Base-by-base conservation (phyloP, 2,113 vertebrate genomes). In the Rhizomys pruinosus region DNA sequence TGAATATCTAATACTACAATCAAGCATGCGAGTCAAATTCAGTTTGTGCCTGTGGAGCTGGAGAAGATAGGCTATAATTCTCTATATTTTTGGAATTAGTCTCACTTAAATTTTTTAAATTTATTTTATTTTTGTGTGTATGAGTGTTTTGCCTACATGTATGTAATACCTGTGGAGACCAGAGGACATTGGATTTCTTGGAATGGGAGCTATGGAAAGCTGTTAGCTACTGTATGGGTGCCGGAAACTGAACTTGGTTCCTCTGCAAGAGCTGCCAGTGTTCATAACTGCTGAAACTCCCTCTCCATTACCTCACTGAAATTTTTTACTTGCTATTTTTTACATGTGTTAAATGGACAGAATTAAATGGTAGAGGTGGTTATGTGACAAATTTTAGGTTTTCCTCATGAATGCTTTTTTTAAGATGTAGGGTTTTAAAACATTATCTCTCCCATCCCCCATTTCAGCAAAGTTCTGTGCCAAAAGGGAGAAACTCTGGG, bases 351-450 rank as follows among this genome's bases (percentile, higher is more conserved):
- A 77, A 88, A 86, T 79, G 12, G 16, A 8, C 57, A 76, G 55
- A 89, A 71, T 80, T 92, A 52, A 72, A 80, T 84, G 90, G 92
- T 89, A 77, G 23, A 91, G 79, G 23, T 89, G 20, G 39, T 68
- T 71, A 42, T 84, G 72, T 91, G 87, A 87, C 19, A 77, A 91
- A 84, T 72, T 17, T 44, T 87, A 20, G 63, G 20, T 91, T 91
- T 89, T 69, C 7, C 32, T 63, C 63, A 85, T 89, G 87, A n/a
- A 34, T 72, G 37, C 52, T 11, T 37, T 91, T n/a, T 74, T 71
- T 39, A 72, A 79, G 90, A 42, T 32, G 10, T 34, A 7, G 2
- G 29, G 37, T 39, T 77, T 82, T 73, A 5, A 47, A 81, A 52
- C 16, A 76, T 55, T 72, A 19, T 44, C 15, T 55, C 4, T 12